Percentiles rank a stretch among this genome's conserved stretches.
phyloP scores from a whole-genome alignment of 1,140 invertebrate species.

The Drosophila mauritiana region DNA sequence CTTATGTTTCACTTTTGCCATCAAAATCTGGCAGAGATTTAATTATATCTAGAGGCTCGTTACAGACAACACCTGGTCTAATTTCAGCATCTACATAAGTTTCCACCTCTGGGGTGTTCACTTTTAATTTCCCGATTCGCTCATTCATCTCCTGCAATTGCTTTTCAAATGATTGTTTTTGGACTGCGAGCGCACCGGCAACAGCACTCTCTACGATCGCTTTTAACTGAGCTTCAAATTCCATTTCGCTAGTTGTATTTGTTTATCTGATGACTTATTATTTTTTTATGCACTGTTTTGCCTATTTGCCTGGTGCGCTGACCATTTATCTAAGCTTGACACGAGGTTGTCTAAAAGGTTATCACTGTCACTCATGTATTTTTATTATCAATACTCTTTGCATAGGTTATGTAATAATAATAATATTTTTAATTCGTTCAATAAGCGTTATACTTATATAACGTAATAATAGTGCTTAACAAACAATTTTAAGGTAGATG shows the following conservation, averaged over 20 bases:
- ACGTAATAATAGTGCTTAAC: no score
- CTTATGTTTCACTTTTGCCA: constrained; percentile 41
- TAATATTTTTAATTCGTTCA: no score
- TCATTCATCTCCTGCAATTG: constrained; percentile 6
- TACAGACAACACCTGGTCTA: constrained; percentile 10
- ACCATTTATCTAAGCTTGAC: constrained; percentile 6
- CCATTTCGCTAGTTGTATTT: no score
- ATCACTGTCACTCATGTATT: constrained; percentile 1
- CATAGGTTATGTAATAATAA: no score
- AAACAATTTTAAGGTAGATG: no score
- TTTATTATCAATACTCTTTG: constrained; percentile 8
- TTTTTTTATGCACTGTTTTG: no score
- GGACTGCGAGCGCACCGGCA: constrained; percentile 1
- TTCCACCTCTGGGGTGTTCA: constrained; percentile 9
- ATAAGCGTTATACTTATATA: no score
- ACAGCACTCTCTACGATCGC: constrained; percentile 7
- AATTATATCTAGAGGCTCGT: constrained; percentile 38
- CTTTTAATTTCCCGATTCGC: neutral
- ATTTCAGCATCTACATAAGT: constrained; percentile 10
- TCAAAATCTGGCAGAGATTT: constrained; percentile 47
- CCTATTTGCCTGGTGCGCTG: neutral
- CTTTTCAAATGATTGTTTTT: constrained; percentile 16
- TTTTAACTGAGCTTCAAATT: constrained; percentile 3
- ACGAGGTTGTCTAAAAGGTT: constrained; percentile 6
- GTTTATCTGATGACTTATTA: no score